Evolutionary conservation across 2,888 invertebrate species (phyloP).

Genomic region (Nymphalis c-album): DNA sequence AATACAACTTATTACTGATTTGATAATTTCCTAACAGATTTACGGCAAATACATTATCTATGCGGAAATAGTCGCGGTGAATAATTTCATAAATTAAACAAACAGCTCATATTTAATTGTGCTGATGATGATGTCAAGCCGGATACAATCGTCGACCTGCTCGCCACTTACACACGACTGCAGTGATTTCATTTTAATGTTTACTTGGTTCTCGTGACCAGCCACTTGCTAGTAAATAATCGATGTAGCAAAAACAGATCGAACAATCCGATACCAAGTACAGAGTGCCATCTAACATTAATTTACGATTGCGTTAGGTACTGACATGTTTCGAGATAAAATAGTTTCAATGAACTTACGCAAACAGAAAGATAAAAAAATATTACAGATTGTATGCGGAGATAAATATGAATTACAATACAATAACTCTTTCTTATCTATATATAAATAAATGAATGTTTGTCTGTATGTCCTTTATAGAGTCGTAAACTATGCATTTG

Average conservation of each 20-base stretch:
- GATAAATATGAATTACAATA: background rate
- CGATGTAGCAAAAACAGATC: constrained; percentile 40
- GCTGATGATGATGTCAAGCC: constrained; percentile 44
- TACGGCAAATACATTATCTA: no score
- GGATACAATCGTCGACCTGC: constrained; percentile 64
- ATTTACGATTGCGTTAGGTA: constrained; percentile 7
- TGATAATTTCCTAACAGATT: no score
- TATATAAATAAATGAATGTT: no score
- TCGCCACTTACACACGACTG: constrained; percentile 59
- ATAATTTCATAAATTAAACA: background rate
- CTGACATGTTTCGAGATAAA: background rate
- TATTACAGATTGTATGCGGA: background rate
- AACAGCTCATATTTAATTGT: background rate
- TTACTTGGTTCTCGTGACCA: constrained; percentile 56
- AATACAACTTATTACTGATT: no score
- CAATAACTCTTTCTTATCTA: no score
- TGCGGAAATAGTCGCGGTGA: no score
- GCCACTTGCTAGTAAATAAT: constrained; percentile 41
- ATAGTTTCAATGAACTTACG: constrained; percentile 6
- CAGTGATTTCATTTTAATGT: constrained; percentile 47
- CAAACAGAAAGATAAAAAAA: constrained; percentile 5
- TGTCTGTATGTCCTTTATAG: no score
- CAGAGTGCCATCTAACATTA: constrained; percentile 2
- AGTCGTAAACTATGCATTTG: no score
- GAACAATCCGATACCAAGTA: constrained; percentile 22